Evolutionary conservation across 1,140 invertebrate species (phyloP), one percentile per base, ranked within the genome.

Genomic region (Drosophila saltans): DNA sequence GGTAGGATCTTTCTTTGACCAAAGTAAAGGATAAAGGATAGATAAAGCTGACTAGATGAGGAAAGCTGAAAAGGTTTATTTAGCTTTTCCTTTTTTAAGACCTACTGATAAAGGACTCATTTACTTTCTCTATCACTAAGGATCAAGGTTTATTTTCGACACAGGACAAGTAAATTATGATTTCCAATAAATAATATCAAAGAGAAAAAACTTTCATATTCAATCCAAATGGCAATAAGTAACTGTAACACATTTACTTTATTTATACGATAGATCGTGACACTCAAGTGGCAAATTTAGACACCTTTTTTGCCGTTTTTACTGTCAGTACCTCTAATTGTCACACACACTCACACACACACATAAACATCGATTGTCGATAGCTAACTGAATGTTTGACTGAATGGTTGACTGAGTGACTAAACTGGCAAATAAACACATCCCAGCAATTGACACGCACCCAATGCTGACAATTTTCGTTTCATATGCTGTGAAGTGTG

Each of bases 381-480:
- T 40, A 30, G 65, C 45, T 40, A 9, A 40, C 9, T 11, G 45
- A 48, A 4, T 45, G n/a, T 7, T 16, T 21, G 7, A 48, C 45
- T 48, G 7, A 21, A 16, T 48, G 16, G 21, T 4, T 16, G 33
- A 56, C 63, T 57, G 43, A 45, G 66, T 61, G 71, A 62, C 74
- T 74, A 45, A 8, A 66, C 33, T 65, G 70, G 66, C 76, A 86
- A 86, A 86, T 86, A 86, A 86, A 86, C 82, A 77, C 76, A 88
- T 79, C 83, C 45, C 82, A 56, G 69, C 76, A 65, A 79, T 88
- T 88, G 72, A 82, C 82, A 86, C 69, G 75, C 82, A 86, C 43
- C 24, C n/a, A 64, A 43, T 62, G 60, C 60, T 80, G 65, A 62
- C 69, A 43, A 62, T 55, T 66, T 76, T 65, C 39, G 58, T 71